These are phyloP conservation scores for Rhinella marina DNA, from an alignment of 2,797 vertebrate genomes.

Conservation along the genomic window DNA sequence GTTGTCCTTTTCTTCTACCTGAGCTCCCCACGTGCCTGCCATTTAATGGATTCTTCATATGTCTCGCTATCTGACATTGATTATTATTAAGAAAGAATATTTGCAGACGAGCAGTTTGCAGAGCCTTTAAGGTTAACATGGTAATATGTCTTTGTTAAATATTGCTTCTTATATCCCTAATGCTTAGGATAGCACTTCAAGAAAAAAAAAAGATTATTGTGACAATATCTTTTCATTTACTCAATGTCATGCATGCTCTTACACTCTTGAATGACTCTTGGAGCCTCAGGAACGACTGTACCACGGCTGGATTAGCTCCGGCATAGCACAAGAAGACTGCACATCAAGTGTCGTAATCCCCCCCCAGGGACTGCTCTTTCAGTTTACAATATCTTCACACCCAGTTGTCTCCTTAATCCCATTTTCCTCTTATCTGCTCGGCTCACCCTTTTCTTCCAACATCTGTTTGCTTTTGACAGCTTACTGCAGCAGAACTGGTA, in stretches of 20 bases:
- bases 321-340: slow-evolving; percentile 35
- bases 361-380: slow-evolving; percentile 24
- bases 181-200: not conserved
- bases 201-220: slow-evolving; percentile 5
- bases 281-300: not conserved
- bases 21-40: not conserved
- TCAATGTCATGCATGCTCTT: slow-evolving; percentile 28
- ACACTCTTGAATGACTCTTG: slow-evolving; percentile 23
- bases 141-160: not conserved
- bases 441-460: slow-evolving; percentile 42
- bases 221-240: slow-evolving; percentile 2
- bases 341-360: slow-evolving; percentile 24
- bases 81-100: slow-evolving; percentile 4
- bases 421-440: slow-evolving; percentile 48
- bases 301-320: slow-evolving; percentile 5
- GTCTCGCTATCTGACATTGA: not conserved
- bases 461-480: slow-evolving; percentile 58
- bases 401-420: slow-evolving; percentile 47
- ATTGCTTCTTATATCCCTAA: not conserved
- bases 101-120: not conserved
- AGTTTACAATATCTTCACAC: slow-evolving; percentile 50
- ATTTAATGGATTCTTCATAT: not conserved
- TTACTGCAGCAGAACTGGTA: slow-evolving; percentile 34
- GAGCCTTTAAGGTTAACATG: not conserved
- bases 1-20: not conserved